Evolutionary conservation across 2,888 invertebrate species (phyloP).

Genomic region (Stomorhina lunata): DNA sequence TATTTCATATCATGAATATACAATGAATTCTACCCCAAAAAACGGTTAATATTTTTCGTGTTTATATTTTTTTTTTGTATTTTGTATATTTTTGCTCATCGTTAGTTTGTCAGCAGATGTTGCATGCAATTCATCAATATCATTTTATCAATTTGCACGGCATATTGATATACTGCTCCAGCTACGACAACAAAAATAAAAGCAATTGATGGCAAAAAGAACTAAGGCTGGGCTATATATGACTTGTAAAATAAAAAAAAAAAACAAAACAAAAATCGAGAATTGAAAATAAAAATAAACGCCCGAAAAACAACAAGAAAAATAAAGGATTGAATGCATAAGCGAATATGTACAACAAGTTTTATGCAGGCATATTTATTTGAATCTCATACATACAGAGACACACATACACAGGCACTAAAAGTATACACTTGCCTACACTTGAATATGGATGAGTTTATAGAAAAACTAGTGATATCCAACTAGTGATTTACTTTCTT

Average conservation of each 20-base stretch:
- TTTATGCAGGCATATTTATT: slow-evolving; percentile 41
- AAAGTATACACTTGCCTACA: slow-evolving; percentile 3
- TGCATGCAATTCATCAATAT: slow-evolving; percentile 77
- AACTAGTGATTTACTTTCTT: background rate
- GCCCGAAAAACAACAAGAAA: slow-evolving; percentile 18
- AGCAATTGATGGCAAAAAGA: background rate
- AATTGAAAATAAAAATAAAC: slow-evolving; percentile 27
- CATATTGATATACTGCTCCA: slow-evolving; percentile 68
- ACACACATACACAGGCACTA: too few relatives aligned
- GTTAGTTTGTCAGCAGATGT: slow-evolving; percentile 62
- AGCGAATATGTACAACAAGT: slow-evolving; percentile 11
- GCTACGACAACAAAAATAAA: slow-evolving; percentile 28
- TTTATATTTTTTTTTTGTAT: slow-evolving; percentile 18
- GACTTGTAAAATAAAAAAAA: background rate
- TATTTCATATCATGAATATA: background rate
- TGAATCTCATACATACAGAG: slow-evolving; percentile 3
- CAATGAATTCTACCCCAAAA: slow-evolving; percentile 12
- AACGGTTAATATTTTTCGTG: slow-evolving; percentile 46
- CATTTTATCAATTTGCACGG: slow-evolving; percentile 78
- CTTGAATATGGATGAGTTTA: too few relatives aligned
- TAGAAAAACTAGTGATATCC: background rate
- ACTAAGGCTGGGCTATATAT: slow-evolving; percentile 4
- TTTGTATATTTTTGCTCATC: slow-evolving; percentile 26
- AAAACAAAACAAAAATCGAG: background rate
- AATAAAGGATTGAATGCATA: slow-evolving; percentile 38